Evolutionary conservation across 2,797 vertebrate species (phyloP), one percentile per base, ranked within the genome.

Genomic region (Protonibea diacanthus): DNA sequence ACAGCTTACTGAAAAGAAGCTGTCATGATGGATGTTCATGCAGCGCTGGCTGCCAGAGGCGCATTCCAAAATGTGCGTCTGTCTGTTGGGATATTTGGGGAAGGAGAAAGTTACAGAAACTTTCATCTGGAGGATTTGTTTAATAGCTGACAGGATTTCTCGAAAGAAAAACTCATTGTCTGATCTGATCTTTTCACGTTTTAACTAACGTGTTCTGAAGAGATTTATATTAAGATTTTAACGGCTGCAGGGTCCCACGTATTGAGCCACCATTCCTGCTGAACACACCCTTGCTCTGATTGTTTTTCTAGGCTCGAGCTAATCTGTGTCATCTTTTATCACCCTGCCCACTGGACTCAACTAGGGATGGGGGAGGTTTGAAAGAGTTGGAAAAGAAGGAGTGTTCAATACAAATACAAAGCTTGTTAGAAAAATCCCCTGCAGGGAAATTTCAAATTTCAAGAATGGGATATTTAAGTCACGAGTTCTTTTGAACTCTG

Each of bases 11-110:
- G 87, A 94, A 94, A 88, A 89, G 87, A 84, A 90, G 72, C 93
- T 94, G 94, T 94, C 93, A 93, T 61, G 65, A 85, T 87, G 83
- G 88, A 93, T 91, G 86, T 93, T 94, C 91, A 94, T 93, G 93
- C 92, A 81, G 89, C 67, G 86, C 77, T 92, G 86, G 72, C 80
- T 78, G 80, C 81, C 85, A 87, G 88, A 91, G 84, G 88, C 80
- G 0, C 82, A 74, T 64, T 78, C 88, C 84, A 83, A 77, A 86
- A 81, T 74, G 78, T 86, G 72, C 7, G 65, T 82, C 74, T 83
- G 83, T 76, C 70, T 81, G 86, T 75, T 17, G 38, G 48, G 25
- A 14, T 17, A 33, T 33, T 8, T 33, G 33, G 48, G 25, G 60
- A 59, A 42, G 33, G 48, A 59, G 55, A 63, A 21, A 20, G 69